Evolutionary conservation across 1,140 invertebrate genomes (phyloP), one percentile per base, ranked within the genome.

Genomic region (Aphidius gifuensis): DNA sequence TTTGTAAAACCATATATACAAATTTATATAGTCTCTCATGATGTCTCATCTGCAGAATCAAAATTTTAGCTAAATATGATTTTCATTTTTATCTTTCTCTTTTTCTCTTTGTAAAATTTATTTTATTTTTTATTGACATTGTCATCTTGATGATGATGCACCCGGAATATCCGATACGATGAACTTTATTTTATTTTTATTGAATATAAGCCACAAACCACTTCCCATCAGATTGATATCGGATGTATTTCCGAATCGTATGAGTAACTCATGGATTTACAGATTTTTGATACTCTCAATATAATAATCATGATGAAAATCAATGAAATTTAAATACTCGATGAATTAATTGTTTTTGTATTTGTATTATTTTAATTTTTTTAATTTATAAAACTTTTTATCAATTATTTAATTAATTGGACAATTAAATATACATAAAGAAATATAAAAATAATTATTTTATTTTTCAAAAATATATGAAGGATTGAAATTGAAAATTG

Each of bases 121-220:
- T 32, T 32, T 32, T 16, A 6, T 16, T n/a, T 5, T 45, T 9
- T 11, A 45, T 45, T 9, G 23, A 9, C 8, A 53, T 53, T n/a
- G 50, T 53, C 50, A 53, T 53, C 50, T 32, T 53, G 23, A 4
- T 23, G 53, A 55, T 40, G 53, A 55, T 42, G 42, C 53, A 55
- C 43, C 40, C 53, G 54, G 54, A 62, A 57, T 58, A 62, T 62
- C 61, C 55, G 54, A 57, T 58, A 62, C 21, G 9, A 8, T 9
- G 21, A 3, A 55, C 9, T 32, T 32, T 49, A n/a, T 16, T 32
- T n/a, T 11, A 49, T 11, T n/a, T 40, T 11, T 58, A 16, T 51
- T 9, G 32, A 16, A 46, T 58, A 58, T 58, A 49, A 47, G 42
- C 58, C 58, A 40, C 58, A 60, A 53, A 60, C 58, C 58, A 60